Evolutionary conservation across 1,140 invertebrate genomes (phyloP), one percentile per base, ranked within the genome.

Genomic region (Rhyacophila brunnea): DNA sequence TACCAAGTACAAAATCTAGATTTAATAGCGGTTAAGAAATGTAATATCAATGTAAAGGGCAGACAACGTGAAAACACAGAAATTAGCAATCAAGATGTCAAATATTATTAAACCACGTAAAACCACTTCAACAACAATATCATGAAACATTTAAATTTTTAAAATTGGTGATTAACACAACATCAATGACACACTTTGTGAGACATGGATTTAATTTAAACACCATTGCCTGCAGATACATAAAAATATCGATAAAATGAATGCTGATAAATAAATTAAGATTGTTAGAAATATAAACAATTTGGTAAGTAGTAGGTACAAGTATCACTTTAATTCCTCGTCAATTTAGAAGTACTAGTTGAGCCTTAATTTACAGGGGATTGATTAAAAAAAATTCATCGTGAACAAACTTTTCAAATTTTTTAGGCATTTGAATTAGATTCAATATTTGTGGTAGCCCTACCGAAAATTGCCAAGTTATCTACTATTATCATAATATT

Each of bases 131-230:
- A 50, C 36, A 50, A 18, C 14, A n/a, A 58, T 48, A 51, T 45
- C 13, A 10, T n/a, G 35, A 50, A 58, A 58, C 52, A 55, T 55
- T 15, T 47, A 58, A 43, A 32, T 14, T 44, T 28, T 34, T 48
- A 42, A 57, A 43, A 48, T 28, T 58, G 40, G 43, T 59, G 58
- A 42, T 53, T 40, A 35, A 13, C 20, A 53, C 49, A 52, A 59
- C 58, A 59, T 53, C 50, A 53, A 53, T 47, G 34, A 43, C 49
- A 53, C 47, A 50, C 42, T 52, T 47, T 32, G 58, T 59, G 58
- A 59, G 36, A 59, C 57, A 58, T 18, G 42, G 32, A 44, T 7
- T 7, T 44, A n/a, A 44, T 18, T 44, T 53, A 51, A 20, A 42
- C 28, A 17, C 40, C 49, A 51, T 51, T 42, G 49, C 49, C 43